Conservation (phyloP, 2,888 invertebrate species). For the Ochropleura plecta region DNA sequence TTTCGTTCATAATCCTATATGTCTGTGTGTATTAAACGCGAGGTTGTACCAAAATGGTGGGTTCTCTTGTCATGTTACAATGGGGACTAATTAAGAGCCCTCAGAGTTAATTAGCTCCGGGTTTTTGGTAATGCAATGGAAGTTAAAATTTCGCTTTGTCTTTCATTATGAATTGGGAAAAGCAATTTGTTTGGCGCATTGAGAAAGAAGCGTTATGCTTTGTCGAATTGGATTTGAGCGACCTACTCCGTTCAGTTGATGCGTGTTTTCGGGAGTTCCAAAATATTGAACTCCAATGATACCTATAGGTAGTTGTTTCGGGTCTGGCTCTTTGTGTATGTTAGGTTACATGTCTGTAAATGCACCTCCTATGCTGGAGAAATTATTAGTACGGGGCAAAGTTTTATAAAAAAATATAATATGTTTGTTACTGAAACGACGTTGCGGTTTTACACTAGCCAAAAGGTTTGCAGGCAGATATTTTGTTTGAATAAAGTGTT, state of each 20-base stretch:
- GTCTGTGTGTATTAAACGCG: constrained; percentile 76
- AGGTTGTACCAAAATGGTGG: constrained; percentile 82
- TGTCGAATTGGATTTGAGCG: constrained; percentile 21
- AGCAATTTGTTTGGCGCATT: constrained; percentile 67
- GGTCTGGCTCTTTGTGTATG: too few species aligned
- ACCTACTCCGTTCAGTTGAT: background rate
- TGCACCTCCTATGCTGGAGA: too few species aligned
- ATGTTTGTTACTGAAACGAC: background rate
- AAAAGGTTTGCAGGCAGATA: background rate
- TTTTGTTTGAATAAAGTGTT: background rate
- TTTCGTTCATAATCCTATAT: constrained; percentile 1
- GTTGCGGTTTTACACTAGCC: background rate
- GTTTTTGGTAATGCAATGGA: constrained; percentile 79
- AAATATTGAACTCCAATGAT: too few species aligned
- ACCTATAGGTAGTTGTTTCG: too few species aligned
- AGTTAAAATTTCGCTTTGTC: constrained; percentile 81
- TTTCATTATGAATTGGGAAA: constrained; percentile 68
- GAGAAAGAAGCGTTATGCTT: constrained; percentile 18
- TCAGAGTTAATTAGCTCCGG: constrained; percentile 85
- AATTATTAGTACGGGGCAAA: too few species aligned
- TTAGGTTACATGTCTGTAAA: too few species aligned
- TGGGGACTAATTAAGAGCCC: constrained; percentile 89
- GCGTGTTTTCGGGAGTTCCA: background rate
- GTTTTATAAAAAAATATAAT: too few species aligned
- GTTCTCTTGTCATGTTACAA: constrained; percentile 88